Percentiles rank a stretch among this genome's conserved stretches.
phyloP scores from a whole-genome alignment of 2,113 vertebrate genomes.

The Macaca fascicularis region DNA sequence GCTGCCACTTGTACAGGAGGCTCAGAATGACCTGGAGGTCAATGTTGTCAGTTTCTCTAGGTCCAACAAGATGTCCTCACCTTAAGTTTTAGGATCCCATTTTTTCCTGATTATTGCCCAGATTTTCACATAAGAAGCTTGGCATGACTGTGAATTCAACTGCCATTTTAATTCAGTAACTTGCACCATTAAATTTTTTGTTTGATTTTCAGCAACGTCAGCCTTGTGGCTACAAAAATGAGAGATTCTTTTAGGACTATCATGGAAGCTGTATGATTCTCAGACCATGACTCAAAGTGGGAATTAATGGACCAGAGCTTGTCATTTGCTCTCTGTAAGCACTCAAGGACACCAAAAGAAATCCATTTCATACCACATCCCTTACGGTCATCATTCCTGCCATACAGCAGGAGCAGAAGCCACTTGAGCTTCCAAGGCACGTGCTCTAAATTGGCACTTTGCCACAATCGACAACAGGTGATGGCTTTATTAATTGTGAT shows the following conservation, averaged over 20 bases:
- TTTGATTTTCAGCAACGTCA: not conserved
- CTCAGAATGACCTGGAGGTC: not conserved
- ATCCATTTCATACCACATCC: not conserved
- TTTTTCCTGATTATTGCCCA: not conserved
- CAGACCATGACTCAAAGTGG: not conserved
- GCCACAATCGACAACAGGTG: not conserved
- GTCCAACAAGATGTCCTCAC: not conserved
- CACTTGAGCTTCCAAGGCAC: not conserved
- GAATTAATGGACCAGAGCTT: not conserved
- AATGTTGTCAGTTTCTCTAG: not conserved
- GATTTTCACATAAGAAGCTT: not conserved
- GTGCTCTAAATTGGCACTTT: not conserved
- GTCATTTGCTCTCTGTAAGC: not conserved
- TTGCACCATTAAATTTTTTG: not conserved
- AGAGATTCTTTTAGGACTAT: not conserved
- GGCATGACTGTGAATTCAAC: not conserved
- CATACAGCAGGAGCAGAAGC: fast-evolving
- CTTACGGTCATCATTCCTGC: fast-evolving
- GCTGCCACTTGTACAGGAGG: not conserved
- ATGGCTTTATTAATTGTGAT: not conserved
- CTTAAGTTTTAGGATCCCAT: not conserved
- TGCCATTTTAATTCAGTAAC: not conserved
- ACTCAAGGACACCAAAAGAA: not conserved
- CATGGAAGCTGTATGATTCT: not conserved
- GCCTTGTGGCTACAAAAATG: not conserved